A percentile compares a stretch with the other conserved stretches of the same genome.
Conservation (phyloP, 1,140 invertebrate species). For the Rhyzopertha dominica region DNA sequence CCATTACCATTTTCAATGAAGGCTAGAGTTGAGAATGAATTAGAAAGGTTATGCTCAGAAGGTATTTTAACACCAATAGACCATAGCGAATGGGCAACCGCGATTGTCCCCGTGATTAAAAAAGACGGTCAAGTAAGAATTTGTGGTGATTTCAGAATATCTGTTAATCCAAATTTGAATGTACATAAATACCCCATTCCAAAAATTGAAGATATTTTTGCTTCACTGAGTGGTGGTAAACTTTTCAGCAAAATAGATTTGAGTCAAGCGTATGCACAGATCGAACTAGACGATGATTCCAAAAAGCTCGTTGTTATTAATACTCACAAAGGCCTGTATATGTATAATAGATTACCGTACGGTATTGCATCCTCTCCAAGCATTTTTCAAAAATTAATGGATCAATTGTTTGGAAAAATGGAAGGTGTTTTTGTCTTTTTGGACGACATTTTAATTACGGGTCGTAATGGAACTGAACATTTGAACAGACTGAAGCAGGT, state of each 20-base stretch:
- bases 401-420: no score
- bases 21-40: slow-evolving; percentile 2
- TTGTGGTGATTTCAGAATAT: slow-evolving; percentile 43
- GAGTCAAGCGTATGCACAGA: slow-evolving; percentile 10
- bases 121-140: slow-evolving; percentile 40
- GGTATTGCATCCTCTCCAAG: slow-evolving; percentile 32
- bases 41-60: no score
- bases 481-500: slow-evolving; percentile 4
- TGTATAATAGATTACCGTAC: slow-evolving; percentile 37
- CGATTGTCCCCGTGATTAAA: slow-evolving; percentile 47
- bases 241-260: slow-evolving; percentile 14
- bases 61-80: slow-evolving; percentile 27
- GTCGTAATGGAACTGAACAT: slow-evolving; percentile 14
- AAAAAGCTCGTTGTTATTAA: slow-evolving; percentile 9
- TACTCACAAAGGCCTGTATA: slow-evolving; percentile 28
- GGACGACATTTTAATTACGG: slow-evolving; percentile 29
- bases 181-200: no score
- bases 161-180: slow-evolving; percentile 31
- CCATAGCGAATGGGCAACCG: slow-evolving; percentile 32
- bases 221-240: no score
- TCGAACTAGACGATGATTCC: slow-evolving; percentile 1
- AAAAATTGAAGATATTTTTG: no score
- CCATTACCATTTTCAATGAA: not conserved
- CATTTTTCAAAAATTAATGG: slow-evolving; percentile 36
- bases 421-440: slow-evolving; percentile 18